Base-by-base conservation (phyloP, 2,888 invertebrate species). In the Lacanobia wlatinum region DNA sequence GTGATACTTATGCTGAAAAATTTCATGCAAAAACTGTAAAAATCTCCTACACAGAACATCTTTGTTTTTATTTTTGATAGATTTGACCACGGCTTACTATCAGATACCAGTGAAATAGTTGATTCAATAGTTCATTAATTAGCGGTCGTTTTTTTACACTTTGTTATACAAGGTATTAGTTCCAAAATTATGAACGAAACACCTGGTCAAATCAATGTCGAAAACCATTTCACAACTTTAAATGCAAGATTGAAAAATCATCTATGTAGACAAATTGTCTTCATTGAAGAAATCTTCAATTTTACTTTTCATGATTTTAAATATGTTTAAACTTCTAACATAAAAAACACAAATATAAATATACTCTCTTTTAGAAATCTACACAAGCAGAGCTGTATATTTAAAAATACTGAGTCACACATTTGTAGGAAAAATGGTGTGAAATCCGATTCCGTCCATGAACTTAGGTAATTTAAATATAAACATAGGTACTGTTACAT, bases 401-500 rank as follows among this genome's bases (percentile, higher is more conserved):
- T 23, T 3, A 53, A 46, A 16, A n/a, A 63, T 5, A 48, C 1
- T 16, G 12, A 28, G 38, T 59, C 40, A 46, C 18, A 40, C 14
- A 28, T 14, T 28, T 28, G 48, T 16, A 9, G 9, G 34, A 58
- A 43, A 38, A 48, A 16, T 55, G 9, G 23, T 59, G 28, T 53
- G 43, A 21, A 58, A 78, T 72, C 16, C 21, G 61, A 71, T 55
- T n/a, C 28, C 28, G 8, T 12, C 12, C 21, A 38, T 63, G 58
- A 76, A 23, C 34, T 67, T 52, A 16, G 6, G 34, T 7, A 59
- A 48, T 50, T 61, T 46, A 28, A 78, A 78, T 48, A 43, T 23
- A 72, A 78, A 73, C 8, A 38, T 18, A 34, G n/a, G 48, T n/a
- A 43, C 28, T 34, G 43, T 43, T 43, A 53, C 40, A 72, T 2